Base-by-base conservation (phyloP, 2,797 vertebrate genomes). In the Sitta carolinensis region DNA sequence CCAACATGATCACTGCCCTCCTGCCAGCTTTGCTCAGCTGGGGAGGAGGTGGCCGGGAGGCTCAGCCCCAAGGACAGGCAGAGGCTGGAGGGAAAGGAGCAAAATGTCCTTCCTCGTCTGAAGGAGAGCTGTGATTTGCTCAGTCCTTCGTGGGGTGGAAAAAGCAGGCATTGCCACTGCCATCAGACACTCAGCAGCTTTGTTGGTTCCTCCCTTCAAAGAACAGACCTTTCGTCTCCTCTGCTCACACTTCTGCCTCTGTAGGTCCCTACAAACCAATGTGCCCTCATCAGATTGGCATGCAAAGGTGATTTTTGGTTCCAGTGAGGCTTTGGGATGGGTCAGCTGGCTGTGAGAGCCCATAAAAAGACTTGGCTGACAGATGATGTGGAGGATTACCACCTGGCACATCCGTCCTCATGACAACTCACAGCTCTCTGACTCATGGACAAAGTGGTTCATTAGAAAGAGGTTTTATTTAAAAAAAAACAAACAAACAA, bases 101-200 rank as follows among this genome's bases (percentile, higher is more conserved):
- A 50, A 62, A 43, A 68, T 29, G 42, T 77, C 61, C 78, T 70
- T 89, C 61, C 63, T 20, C 68, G 61, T 50, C n/a, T 40, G 36
- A 94, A 92, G 66, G 73, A 81, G 84, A 87, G 30, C 40, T 89
- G 50, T 34, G 43, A 16, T 69, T 88, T 78, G 57, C 50, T 86
- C 66, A 9, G 4, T 59, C 69, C 62, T 90, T 45, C 4, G 0
- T 18, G 13, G 54, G 51, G 29, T 52, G 43, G 38, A 64, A 93
- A 87, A 59, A 17, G 82, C 45, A 80, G 50, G 26, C 68, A 68
- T 34, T n/a, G 48, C 58, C 5, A 5, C 25, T n/a, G 13, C 55
- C 2, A 1, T 4, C 0, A 0, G 67, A 32, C 52, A 80, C 40
- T 29, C 52, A 42, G 30, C 47, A 76, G 36, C 29, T 67, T 75